phyloP scores from a whole-genome alignment of 2,797 vertebrate genomes.

The Ceryle rudis region DNA sequence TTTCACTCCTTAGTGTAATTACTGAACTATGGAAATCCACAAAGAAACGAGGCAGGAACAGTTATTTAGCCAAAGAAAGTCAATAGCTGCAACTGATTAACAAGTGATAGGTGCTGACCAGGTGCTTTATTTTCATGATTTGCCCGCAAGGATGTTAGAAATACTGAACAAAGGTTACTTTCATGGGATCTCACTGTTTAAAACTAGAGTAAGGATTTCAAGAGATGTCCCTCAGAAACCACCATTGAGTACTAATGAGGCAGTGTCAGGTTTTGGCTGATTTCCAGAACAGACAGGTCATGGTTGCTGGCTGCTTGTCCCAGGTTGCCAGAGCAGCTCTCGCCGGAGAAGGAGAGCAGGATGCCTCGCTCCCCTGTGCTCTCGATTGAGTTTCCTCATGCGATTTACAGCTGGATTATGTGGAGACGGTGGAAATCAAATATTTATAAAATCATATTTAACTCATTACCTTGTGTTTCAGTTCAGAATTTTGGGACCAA shows the following conservation, averaged over 20 bases:
- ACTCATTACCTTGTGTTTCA: slow-evolving; percentile 33
- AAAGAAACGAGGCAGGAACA: neutral
- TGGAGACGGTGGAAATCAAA: slow-evolving; percentile 39
- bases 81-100: neutral
- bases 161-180: neutral
- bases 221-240: neutral
- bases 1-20: neutral
- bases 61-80: neutral
- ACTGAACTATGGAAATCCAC: neutral
- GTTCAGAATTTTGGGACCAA: neutral
- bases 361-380: neutral
- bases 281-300: neutral
- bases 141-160: neutral
- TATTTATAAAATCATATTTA: slow-evolving; percentile 53
- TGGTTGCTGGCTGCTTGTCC: neutral
- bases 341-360: neutral
- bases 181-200: neutral
- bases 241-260: neutral
- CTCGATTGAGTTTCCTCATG: neutral
- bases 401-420: neutral
- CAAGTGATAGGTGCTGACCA: neutral
- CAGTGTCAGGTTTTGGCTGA: neutral
- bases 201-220: neutral
- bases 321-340: neutral
- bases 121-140: neutral